Evolutionary conservation across 2,113 vertebrate genomes (phyloP), one percentile per base, ranked within the genome.

Genomic region (Argyrosomus japonicus): DNA sequence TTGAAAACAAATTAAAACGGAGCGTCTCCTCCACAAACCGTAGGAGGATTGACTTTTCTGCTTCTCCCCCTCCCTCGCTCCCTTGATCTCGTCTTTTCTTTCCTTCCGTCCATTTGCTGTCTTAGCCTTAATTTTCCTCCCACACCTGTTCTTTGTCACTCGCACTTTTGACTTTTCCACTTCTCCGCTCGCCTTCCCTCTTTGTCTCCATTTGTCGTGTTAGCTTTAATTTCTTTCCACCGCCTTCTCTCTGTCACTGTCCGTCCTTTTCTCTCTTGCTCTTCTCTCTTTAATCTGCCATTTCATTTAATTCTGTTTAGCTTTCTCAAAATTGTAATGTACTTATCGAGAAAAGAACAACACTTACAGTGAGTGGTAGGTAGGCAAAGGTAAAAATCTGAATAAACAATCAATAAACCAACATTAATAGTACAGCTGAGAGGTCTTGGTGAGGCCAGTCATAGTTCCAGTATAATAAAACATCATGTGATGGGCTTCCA

Each of bases 111-210:
- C 79, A 78, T 85, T 84, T 77, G 48, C 32, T 6, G 75, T 68
- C 78, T 82, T 54, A 18, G 43, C 61, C 60, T 85, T 77, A 60
- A 81, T 86, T 85, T 81, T 2, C 83, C 86, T 88, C 83, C 81
- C 73, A 83, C 86, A 58, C 73, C 63, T 78, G 18, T 54, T 79
- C 83, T n/a, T 75, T 2, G 0, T 25, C 29, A 10, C 67, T 60
- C 68, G 72, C 40, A 48, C 68, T 62, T 60, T 62, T 83, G 74
- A 74, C 81, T 86, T 54, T 54, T 64, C 68, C 70, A 51, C 54
- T 61, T 8, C 27, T 25, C 29, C 18, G 2, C 62, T 48, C 29
- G 25, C 11, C 45, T 29, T 72, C 68, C 47, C 15, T 25, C 54
- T 63, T 62, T 64, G 13, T 81, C 57, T 73, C 27, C 53, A 11